Evolutionary conservation across 1,140 invertebrate species (phyloP), one percentile per base, ranked within the genome.

Genomic region (Drosophila sp.): DNA sequence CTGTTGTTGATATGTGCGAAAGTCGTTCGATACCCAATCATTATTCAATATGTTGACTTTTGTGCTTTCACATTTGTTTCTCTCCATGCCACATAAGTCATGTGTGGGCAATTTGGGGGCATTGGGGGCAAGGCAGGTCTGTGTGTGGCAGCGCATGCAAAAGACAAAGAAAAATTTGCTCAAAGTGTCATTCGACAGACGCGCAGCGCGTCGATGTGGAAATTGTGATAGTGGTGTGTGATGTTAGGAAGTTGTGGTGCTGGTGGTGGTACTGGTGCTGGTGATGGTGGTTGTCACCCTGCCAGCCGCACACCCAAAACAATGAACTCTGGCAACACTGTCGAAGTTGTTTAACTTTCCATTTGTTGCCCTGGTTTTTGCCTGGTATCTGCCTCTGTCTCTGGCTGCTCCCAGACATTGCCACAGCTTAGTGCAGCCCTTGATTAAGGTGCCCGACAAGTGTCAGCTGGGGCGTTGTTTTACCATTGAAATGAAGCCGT

Each of bases 41-140:
- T 84, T 84, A 84, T 84, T 84, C 81, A 84, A 84, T 84, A 84
- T 84, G 81, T 84, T 84, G 81, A 80, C 81, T 84, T 86, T 84
- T 84, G 77, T 80, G 81, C 81, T 86, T 75, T 77, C 80, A 71
- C 80, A 84, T 84, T 84, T 80, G 74, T 78, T 84, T 84, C 77
- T 66, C 65, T 50, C 65, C 63, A 46, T 59, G 64, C 81, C 76
- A 80, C 81, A 84, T 84, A 80, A 84, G 67, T 84, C 81, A 84
- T 74, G 80, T 72, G 63, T 66, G 72, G 16, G 54, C 56, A 18
- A 51, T 57, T 7, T 21, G 21, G 21, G 34, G 40, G 21, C n/a
- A 13, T n/a, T 21, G 21, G 21, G 21, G 21, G 21, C 4, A 2
- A 4, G 21, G 21, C n/a, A n/a, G 21, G 36, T 9, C 16, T 34